These are phyloP conservation scores for Fistularia tabacaria DNA, from an alignment of 2,797 vertebrate genomes.

Conservation along the genomic window DNA sequence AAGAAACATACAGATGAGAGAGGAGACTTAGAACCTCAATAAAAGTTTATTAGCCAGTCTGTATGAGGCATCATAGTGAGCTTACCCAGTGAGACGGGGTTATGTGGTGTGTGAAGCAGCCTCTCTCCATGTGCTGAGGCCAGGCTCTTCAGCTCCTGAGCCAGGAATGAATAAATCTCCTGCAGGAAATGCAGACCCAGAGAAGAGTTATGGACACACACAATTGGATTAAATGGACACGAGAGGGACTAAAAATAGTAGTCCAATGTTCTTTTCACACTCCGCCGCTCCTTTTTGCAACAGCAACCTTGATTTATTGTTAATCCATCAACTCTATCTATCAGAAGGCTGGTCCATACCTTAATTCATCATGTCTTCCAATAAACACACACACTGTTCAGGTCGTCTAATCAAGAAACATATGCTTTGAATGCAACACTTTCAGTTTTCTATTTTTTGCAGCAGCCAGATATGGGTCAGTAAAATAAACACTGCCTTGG, in stretches of 20 bases:
- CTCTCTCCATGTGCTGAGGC: conserved; percentile 84
- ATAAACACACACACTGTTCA: no score
- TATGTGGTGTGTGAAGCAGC: conserved; percentile 88
- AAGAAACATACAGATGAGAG: no score
- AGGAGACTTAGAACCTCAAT: no score
- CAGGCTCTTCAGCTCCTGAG: conserved; percentile 84
- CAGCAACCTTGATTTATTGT: conserved; percentile 34
- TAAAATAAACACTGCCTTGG: no score
- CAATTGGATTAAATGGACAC: background rate
- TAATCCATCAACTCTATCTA: conserved; percentile 45
- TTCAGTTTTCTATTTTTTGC: no score
- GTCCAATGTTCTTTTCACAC: conserved; percentile 18
- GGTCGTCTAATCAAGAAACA: no score
- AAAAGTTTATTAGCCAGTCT: no score
- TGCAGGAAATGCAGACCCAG: conserved; percentile 57
- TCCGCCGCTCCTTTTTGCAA: conserved; percentile 31
- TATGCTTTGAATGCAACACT: no score
- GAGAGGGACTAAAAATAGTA: conserved; percentile 63
- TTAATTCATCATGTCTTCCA: no score
- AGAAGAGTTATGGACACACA: conserved; percentile 1
- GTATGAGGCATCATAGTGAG: background rate
- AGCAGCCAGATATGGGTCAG: no score
- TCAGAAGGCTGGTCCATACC: background rate
- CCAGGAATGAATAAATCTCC: conserved; percentile 91
- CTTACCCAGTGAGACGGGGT: conserved; percentile 94